Base-by-base conservation (phyloP, 2,797 vertebrate genomes). In the Sebastes kiyomatsui region DNA sequence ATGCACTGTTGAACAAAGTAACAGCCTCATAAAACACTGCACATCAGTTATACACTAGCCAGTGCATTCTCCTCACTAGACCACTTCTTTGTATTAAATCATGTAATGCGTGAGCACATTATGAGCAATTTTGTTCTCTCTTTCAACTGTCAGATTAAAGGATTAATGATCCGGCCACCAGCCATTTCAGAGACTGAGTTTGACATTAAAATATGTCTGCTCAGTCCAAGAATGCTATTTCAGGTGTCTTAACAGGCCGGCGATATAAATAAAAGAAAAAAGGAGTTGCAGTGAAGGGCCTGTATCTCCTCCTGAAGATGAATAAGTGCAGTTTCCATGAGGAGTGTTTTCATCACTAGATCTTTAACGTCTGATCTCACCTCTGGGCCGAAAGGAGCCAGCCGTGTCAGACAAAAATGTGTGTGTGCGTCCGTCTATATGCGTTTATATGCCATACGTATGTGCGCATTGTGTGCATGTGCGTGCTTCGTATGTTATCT, bases 321-420 rank as follows among this genome's bases (percentile, higher is more conserved):
- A 92, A 82, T 84, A 28, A 82, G 76, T 2, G 72, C 11, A 67
- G 71, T 88, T 91, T 93, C 91, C 86, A 88, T 35, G n/a, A 77
- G 67, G 60, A 80, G 66, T 54, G 72, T 87, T 92, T 90, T 92
- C 83, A 92, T 88, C 85, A 70, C 84, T 28, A 49, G 33, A 87
- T 88, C 84, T 91, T 90, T 84, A 88, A 73, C 33, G 75, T 90
- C 91, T 90, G 90, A 93, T 83, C 90, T 91, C 90, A 92, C 89
- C 91, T 90, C 87, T 85, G 86, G 80, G 80, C 84, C 86, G 75
- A 86, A 83, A 83, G 79, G 83, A 86, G 83, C 58, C 71, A 58
- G 81, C 84, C 62, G 80, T 80, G 82, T 91, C 88, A 89, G 81
- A 82, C 80, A 92, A 87, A 84, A 90, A 93, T 88, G 83, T 71